These are phyloP conservation scores for Paracentrotus lividus DNA, from an alignment of 53 echinoderm and acorn worm species.

Conservation along the genomic window DNA sequence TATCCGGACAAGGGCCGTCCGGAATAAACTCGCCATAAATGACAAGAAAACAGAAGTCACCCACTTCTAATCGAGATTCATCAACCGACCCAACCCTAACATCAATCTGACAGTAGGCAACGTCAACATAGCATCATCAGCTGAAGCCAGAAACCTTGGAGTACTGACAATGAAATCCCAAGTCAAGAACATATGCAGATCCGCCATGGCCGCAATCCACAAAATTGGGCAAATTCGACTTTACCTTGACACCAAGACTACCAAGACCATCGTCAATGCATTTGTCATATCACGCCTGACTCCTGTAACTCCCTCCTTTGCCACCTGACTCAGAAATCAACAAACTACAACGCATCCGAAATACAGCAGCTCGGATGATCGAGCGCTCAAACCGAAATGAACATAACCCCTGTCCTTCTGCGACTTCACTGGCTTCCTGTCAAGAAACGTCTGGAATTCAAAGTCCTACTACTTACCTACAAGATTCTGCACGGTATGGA, in stretches of 20 bases:
- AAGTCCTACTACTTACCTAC: too few relatives aligned
- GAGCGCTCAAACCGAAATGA: too few relatives aligned
- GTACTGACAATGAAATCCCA: slow-evolving; percentile 62
- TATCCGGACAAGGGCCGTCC: too few relatives aligned
- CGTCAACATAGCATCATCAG: background rate
- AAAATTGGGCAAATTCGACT: slow-evolving; percentile 69
- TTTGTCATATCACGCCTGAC: slow-evolving; percentile 69
- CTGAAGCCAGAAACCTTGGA: slow-evolving; percentile 33
- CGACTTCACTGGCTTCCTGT: background rate
- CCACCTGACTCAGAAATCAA: slow-evolving; percentile 19
- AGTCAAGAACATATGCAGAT: slow-evolving; percentile 64
- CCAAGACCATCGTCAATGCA: slow-evolving; percentile 69
- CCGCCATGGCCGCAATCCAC: slow-evolving; percentile 61
- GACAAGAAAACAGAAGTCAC: too few relatives aligned
- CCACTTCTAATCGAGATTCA: too few relatives aligned
- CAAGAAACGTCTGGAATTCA: background rate
- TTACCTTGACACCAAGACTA: slow-evolving; percentile 49
- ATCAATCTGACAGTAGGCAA: too few relatives aligned
- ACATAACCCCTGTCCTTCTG: background rate
- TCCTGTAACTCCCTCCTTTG: slow-evolving; percentile 58
- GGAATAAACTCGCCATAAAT: too few relatives aligned
- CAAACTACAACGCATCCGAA: slow-evolving; percentile 71
- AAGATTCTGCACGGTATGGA: too few relatives aligned
- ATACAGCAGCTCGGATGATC: slow-evolving; percentile 38
- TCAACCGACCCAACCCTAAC: too few relatives aligned